Percentiles rank a stretch among this genome's conserved stretches.
These are phyloP conservation scores for Nymphalis io DNA, from an alignment of 1,140 invertebrate species.

Conservation along the genomic window DNA sequence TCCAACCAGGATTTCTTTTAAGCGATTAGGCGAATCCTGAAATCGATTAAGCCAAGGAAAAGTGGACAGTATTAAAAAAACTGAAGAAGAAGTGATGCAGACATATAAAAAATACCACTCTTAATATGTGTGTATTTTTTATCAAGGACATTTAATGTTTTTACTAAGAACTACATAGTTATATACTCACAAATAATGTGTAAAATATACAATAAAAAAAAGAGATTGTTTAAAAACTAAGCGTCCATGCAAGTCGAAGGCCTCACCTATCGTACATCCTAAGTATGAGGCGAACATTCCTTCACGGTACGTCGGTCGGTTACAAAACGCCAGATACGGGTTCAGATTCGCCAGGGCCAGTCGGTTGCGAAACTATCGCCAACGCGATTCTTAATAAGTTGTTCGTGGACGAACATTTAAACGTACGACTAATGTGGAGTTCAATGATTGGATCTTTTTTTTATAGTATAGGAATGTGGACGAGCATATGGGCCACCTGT, in stretches of 20 bases:
- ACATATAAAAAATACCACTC: too few relatives aligned
- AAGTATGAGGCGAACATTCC: conserved; percentile 46
- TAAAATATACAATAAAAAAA: background rate
- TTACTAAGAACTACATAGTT: background rate
- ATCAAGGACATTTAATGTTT: too few relatives aligned
- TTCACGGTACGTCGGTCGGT: conserved; percentile 56
- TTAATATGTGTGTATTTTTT: too few relatives aligned
- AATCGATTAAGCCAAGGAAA: too few relatives aligned
- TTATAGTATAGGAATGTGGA: too few relatives aligned
- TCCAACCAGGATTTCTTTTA: too few relatives aligned
- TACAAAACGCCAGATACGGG: conserved; percentile 57
- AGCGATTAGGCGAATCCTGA: too few relatives aligned
- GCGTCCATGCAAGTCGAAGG: conserved; percentile 34
- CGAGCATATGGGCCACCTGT: too few relatives aligned
- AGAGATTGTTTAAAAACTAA: conserved; percentile 27
- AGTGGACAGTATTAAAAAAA: too few relatives aligned
- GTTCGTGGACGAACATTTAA: background rate
- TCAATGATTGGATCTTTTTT: too few relatives aligned
- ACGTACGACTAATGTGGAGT: background rate
- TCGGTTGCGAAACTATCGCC: conserved; percentile 47
- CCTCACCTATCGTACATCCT: conserved; percentile 39
- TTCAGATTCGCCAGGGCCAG: conserved; percentile 49
- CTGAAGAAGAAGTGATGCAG: too few relatives aligned
- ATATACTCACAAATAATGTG: conserved; percentile 1
- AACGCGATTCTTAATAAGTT: background rate